phyloP scores from a whole-genome alignment of 30 jellyfish, hydroid and myxozoan genomes.

The Pelagia noctiluca region DNA sequence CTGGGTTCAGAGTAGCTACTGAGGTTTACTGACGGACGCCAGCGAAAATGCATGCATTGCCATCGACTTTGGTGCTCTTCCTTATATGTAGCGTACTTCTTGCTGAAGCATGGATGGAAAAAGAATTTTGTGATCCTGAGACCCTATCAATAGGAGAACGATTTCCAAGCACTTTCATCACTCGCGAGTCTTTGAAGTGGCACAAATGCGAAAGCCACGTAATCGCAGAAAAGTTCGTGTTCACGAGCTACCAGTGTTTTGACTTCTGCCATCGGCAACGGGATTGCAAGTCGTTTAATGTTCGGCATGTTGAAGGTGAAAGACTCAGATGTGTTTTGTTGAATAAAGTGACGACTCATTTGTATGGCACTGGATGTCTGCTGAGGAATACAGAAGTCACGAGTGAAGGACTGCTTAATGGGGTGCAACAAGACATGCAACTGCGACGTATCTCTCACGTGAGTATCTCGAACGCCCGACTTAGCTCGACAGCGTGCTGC shows the following conservation, averaged over 20 bases:
- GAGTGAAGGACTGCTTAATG: no score
- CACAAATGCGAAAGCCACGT: not conserved
- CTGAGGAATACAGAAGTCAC: no score
- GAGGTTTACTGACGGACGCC: not conserved
- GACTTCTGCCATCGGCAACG: constrained; percentile 28
- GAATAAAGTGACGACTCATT: no score
- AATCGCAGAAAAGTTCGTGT: not conserved
- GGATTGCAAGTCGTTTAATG: constrained; percentile 43
- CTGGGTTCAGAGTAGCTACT: not conserved
- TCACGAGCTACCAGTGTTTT: constrained; percentile 24
- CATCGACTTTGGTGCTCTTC: not conserved
- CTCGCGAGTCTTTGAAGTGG: not conserved
- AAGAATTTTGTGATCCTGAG: not conserved
- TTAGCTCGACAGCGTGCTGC: no score
- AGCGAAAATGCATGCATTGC: not conserved
- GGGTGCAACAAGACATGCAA: no score
- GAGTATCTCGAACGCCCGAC: no score
- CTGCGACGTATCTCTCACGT: no score
- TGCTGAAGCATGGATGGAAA: not conserved
- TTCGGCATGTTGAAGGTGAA: not conserved
- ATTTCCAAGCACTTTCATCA: not conserved
- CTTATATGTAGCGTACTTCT: not conserved
- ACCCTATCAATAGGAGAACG: not conserved
- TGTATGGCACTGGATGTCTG: no score
- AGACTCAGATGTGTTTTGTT: constrained; percentile 12